Evolutionary conservation across 2,888 invertebrate genomes (phyloP), one percentile per base, ranked within the genome.

Genomic region (Masnerella sp.): DNA sequence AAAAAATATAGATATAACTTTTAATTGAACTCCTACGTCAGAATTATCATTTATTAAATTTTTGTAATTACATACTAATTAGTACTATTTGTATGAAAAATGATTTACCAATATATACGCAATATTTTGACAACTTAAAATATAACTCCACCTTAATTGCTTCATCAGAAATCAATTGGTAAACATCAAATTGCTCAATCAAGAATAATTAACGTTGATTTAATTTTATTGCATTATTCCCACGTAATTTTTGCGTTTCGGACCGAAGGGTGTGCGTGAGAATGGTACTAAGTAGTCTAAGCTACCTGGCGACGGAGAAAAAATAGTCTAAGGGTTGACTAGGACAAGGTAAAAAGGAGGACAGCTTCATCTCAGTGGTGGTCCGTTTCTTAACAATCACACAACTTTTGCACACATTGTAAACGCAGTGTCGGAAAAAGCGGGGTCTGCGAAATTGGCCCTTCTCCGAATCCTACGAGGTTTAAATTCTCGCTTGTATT

Each of bases 301-400:
- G 47, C 38, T 59, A 62, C 74, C 64, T 62, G 68, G 52, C n/a
- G 20, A n/a, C 25, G 52, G 34, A 52, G 52, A 67, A 61, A 61
- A 61, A 71, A 71, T 71, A 67, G 62, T 28, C 51, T 56, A 69
- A 71, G 61, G 65, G 52, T 67, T 28, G 62, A 40, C 62, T 71
- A 71, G 58, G 14, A 40, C 61, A 58, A 74, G 45, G 32, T 51
- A 67, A 49, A 62, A 75, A 65, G 56, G 43, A 42, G 64, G 81
- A 85, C 84, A 82, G 81, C 86, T 86, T 86, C 83, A 85, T 86
- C 84, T 83, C 81, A 79, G 75, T 77, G 85, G 86, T 85, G 84
- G 86, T 84, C 84, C 81, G 58, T 49, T 75, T 73, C 68, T 74
- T 14, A 74, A 73, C 56, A 38, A 38, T 49, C 49, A 65, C 78